Evolutionary conservation across 2,888 invertebrate species (phyloP), one percentile per base, ranked within the genome.

Genomic region (Oligia latruncula): DNA sequence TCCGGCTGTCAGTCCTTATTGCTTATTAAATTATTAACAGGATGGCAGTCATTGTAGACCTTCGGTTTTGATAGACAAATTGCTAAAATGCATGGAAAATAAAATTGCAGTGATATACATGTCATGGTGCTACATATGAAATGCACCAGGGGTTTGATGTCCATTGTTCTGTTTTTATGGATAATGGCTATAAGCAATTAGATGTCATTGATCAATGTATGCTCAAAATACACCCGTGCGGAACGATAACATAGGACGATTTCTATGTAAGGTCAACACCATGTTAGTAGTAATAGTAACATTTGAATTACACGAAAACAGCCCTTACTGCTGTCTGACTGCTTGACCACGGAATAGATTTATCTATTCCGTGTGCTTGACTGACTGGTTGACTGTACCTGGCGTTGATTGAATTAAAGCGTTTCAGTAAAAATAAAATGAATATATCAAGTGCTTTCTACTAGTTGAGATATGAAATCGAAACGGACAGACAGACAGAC

Each of bases 401-500:
- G 6, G 23, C 17, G 17, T 40, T 49, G 58, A 66, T 40, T 20
- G 15, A 67, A 60, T 49, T 20, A 75, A 68, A 43, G 2, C 35
- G 20, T 83, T 76, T 70, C 40, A n/a, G 55, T 43, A 35, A 72
- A 72, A 80, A 72, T 49, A 62, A 29, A 58, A 70, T 52, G 40
- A 49, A 71, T 72, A 15, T 15, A 43, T 64, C 80, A 29, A 85
- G 43, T 70, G 72, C 64, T 70, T 43, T 64, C n/a, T 65, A 35
- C 20, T 29, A 58, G 35, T 67, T 17, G 29, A 68, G 68, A 65
- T 68, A 85, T 46, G 84, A 73, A 85, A 73, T 40, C 1, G 40
- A 73, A 81, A n/a, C n/a, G n/a, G 46, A 76, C 64, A 71, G 71
- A 74, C 65, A 43, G 49, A 55, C 72, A 86, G 55, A 68, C 68